These are phyloP conservation scores for Argopecten irradians DNA, from an alignment of 1,140 invertebrate genomes.

Conservation along the genomic window DNA sequence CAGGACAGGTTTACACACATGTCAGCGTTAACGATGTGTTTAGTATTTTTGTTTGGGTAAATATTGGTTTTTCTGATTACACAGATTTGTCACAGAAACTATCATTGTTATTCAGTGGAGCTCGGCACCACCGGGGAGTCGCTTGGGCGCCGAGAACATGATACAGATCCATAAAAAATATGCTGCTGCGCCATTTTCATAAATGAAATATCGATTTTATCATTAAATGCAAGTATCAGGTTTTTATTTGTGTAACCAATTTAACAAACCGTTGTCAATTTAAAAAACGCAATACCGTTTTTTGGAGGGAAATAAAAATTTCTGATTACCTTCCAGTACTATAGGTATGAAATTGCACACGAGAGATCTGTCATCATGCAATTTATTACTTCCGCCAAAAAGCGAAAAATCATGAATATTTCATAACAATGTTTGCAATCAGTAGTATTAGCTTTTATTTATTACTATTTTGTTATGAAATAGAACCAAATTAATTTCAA, in stretches of 20 bases:
- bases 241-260: background rate
- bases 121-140: background rate
- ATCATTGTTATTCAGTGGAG: background rate
- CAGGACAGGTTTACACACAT: background rate
- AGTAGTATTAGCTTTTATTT: no score
- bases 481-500: no score
- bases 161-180: background rate
- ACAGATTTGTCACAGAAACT: background rate
- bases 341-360: no score
- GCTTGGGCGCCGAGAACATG: background rate
- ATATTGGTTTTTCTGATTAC: conserved; percentile 1
- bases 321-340: no score
- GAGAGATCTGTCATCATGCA: no score
- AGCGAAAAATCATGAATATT: no score
- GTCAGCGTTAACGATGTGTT: background rate
- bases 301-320: no score
- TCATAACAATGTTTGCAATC: no score
- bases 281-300: no score
- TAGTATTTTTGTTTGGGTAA: background rate
- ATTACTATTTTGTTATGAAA: no score
- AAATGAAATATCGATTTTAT: conserved; percentile 4
- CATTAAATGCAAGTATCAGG: background rate
- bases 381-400: no score
- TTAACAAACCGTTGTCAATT: background rate
- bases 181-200: background rate